A percentile compares a stretch with the other conserved stretches of the same genome.
Evolutionary conservation across 2,797 vertebrate species (phyloP).

Genomic region (Xiphorhynchus erythropygius): DNA sequence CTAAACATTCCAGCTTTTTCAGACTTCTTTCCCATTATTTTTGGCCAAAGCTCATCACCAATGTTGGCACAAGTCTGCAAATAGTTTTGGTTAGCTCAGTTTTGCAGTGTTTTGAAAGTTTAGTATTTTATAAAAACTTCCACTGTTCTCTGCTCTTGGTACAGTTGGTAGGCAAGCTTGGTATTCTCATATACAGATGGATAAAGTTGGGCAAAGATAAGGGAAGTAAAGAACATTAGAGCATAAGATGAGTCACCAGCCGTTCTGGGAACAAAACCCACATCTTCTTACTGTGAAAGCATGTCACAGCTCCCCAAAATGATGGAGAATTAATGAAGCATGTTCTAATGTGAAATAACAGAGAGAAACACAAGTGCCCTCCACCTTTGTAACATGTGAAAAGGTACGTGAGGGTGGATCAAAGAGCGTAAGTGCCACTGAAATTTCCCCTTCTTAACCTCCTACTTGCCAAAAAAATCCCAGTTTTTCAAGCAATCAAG

Average conservation of each 20-base stretch:
- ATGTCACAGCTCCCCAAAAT: constrained; percentile 7
- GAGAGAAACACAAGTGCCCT: background rate
- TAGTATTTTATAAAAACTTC: background rate
- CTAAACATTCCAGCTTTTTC: background rate
- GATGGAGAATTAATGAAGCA: constrained; percentile 17
- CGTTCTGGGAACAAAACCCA: constrained; percentile 15
- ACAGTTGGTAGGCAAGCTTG: background rate
- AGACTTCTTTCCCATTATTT: background rate
- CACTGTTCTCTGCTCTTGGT: background rate
- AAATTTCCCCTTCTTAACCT: background rate
- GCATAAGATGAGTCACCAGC: constrained; percentile 6
- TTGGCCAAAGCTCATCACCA: background rate
- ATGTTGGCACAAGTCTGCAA: background rate
- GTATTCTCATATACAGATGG: constrained; percentile 21
- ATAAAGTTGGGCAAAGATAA: constrained; percentile 41
- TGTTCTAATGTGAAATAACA: constrained; percentile 5
- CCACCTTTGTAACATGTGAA: background rate
- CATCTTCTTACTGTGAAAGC: constrained; percentile 6
- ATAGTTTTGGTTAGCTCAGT: constrained; percentile 6
- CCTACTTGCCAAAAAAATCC: background rate
- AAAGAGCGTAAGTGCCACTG: background rate
- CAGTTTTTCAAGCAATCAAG: background rate
- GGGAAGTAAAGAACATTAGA: background rate
- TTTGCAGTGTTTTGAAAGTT: background rate
- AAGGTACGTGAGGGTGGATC: background rate